Conservation (phyloP, 2,113 vertebrate genomes). For the Ptyas mucosa region DNA sequence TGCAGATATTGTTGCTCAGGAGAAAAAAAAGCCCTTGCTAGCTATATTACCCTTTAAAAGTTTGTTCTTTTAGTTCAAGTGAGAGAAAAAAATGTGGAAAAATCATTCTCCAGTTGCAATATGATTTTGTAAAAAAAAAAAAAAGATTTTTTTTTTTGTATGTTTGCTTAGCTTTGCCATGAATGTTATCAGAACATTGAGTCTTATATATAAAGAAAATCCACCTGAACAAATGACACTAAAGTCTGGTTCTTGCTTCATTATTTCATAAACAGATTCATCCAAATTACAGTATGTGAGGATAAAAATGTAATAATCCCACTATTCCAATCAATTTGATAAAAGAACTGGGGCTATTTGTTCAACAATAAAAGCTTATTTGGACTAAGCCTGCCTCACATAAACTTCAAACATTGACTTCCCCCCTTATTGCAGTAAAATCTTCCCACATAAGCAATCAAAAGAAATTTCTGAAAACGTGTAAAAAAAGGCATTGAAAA, state of each 20-base stretch:
- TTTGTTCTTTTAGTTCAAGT: neutral
- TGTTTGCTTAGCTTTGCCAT: neutral
- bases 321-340: neutral
- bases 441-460: neutral
- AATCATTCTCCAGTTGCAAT: neutral
- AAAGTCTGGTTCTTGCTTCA: neutral
- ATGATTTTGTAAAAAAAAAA: neutral
- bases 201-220: neutral
- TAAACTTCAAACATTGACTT: neutral
- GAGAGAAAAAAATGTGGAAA: neutral
- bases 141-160: neutral
- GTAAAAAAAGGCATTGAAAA: neutral
- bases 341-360: neutral
- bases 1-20: no score
- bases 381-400: neutral
- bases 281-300: neutral
- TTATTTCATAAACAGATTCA: neutral
- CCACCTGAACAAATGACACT: neutral
- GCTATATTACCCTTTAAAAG: neutral
- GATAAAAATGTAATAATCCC: neutral
- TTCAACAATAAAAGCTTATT: neutral
- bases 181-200: neutral
- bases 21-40: no score
- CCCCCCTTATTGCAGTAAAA: neutral
- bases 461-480: neutral